Conservation (phyloP, 2,113 vertebrate genomes). For the Smithornis capensis region DNA sequence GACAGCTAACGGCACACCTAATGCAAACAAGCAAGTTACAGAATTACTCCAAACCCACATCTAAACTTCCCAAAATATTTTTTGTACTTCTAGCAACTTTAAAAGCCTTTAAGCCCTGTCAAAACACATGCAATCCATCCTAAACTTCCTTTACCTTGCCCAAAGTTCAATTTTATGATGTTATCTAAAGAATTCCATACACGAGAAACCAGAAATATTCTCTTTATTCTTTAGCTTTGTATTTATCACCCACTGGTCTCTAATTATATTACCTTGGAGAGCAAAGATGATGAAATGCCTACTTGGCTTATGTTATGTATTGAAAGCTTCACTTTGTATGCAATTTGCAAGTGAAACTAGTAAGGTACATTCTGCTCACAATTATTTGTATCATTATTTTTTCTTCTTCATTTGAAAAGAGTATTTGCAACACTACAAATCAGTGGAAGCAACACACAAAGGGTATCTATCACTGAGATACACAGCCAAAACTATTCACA, state of each 20-base stretch:
- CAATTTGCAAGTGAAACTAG: background rate
- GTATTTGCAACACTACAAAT: background rate
- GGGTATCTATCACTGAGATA: background rate
- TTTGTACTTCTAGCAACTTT: background rate
- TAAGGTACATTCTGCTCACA: background rate
- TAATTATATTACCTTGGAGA: background rate
- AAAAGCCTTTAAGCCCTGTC: background rate
- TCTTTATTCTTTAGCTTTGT: background rate
- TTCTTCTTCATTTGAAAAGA: background rate
- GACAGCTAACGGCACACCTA: background rate
- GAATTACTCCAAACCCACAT: background rate
- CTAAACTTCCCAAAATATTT: background rate
- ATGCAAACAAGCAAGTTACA: background rate
- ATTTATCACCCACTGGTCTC: background rate
- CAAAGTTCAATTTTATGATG: background rate
- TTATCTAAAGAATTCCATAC: background rate
- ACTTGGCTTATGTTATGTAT: background rate
- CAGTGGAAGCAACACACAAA: background rate
- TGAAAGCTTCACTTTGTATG: background rate
- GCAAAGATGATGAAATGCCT: background rate
- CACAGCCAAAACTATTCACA: background rate
- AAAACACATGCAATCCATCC: background rate
- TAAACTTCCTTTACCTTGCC: background rate
- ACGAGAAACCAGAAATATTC: background rate
- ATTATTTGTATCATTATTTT: background rate